These are phyloP conservation scores for Oncorhynchus tshawytscha DNA, from an alignment of 2,113 vertebrate species.

Conservation along the genomic window DNA sequence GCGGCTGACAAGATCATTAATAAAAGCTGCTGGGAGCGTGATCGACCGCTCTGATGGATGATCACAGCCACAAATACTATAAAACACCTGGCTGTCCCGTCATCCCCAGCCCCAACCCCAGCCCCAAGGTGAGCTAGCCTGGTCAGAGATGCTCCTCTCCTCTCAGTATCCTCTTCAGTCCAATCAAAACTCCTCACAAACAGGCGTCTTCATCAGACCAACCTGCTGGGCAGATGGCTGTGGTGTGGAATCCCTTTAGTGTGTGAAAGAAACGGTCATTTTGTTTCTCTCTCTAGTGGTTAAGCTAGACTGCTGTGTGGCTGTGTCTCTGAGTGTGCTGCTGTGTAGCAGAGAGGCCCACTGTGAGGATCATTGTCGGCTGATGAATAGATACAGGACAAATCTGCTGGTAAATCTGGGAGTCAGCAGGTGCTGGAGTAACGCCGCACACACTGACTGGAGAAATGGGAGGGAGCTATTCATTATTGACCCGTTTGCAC, in stretches of 20 bases:
- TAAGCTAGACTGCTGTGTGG: constrained; percentile 1
- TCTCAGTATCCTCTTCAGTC: neutral
- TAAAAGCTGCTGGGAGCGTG: constrained; percentile 82
- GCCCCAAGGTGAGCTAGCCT: neutral
- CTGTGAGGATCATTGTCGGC: constrained; percentile 59
- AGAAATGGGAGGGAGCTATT: constrained; percentile 68
- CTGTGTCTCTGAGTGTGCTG: neutral
- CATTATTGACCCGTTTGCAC: constrained; percentile 68
- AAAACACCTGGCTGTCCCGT: constrained; percentile 77
- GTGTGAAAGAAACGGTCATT: neutral
- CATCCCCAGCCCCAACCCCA: neutral
- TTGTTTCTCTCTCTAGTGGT: neutral
- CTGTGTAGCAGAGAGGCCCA: constrained; percentile 24
- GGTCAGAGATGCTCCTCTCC: neutral
- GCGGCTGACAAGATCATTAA: constrained; percentile 90
- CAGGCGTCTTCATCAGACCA: neutral
- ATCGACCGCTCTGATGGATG: constrained; percentile 91
- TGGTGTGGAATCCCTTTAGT: no score
- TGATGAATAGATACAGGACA: constrained; percentile 24
- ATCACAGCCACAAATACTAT: constrained; percentile 88
- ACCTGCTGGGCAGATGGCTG: neutral
- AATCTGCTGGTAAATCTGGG: constrained; percentile 50
- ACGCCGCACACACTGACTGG: constrained; percentile 29
- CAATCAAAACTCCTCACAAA: neutral
- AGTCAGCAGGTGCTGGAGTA: constrained; percentile 59